phyloP scores from a whole-genome alignment of 2,888 invertebrate species.

The Drosophila infuscata region DNA sequence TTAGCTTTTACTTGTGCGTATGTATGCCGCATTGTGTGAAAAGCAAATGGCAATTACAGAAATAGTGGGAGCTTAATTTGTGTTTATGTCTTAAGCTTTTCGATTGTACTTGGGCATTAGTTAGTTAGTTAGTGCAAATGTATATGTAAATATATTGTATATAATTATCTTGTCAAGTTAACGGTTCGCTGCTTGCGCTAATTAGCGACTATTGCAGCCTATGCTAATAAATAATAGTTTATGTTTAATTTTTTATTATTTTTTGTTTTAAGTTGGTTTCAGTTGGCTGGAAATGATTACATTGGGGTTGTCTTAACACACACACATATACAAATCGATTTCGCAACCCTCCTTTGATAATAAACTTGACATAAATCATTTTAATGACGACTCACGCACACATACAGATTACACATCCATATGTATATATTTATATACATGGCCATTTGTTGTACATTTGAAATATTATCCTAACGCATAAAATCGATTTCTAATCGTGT shows the following conservation, averaged over 20 bases:
- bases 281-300: not conserved
- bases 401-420: not conserved
- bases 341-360: constrained; percentile 49
- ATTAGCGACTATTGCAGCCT: constrained; percentile 29
- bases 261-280: constrained; percentile 3
- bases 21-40: not conserved
- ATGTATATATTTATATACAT: not conserved
- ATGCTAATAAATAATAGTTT: constrained; percentile 20
- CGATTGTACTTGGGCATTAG: constrained; percentile 32
- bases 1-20: constrained; percentile 28
- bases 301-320: constrained; percentile 14
- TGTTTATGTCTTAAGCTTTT: constrained; percentile 20
- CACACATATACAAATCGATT: constrained; percentile 32
- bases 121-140: constrained; percentile 3
- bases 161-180: constrained; percentile 13
- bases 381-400: constrained; percentile 52
- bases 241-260: constrained; percentile 3
- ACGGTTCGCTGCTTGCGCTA: constrained; percentile 36
- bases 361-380: constrained; percentile 76
- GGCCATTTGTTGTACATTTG: constrained; percentile 50
- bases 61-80: constrained; percentile 20
- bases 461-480: constrained; percentile 74
- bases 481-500: constrained; percentile 79
- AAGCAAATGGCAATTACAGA: constrained; percentile 16
- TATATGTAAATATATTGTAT: constrained; percentile 1